Evolutionary conservation across 2,797 vertebrate genomes (phyloP), one percentile per base, ranked within the genome.

Genomic region (Zenarchopterus dispar): DNA sequence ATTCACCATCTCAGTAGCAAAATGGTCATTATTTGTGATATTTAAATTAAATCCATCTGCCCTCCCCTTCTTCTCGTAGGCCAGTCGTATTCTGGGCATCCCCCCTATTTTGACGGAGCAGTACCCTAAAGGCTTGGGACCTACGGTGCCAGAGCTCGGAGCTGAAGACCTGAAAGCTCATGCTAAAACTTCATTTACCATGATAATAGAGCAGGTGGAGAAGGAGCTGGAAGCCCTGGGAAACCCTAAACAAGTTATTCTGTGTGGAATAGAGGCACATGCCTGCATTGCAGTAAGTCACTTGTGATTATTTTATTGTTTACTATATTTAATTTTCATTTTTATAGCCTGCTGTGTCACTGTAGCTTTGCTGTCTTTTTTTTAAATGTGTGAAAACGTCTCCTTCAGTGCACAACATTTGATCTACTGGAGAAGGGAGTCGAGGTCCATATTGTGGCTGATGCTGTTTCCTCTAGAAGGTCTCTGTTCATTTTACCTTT

Each of bases 221-320:
- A 88, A 84, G 61, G 74, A 91, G 65, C 88, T 94, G 42, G 47
- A 90, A 62, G 77, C 72, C 45, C 84, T 94, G 24, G 93, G 93
- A 18, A 90, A 85, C 69, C 91, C 94, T 33, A 88, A 84, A 75
- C 94, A 94, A 4, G 92, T 94, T n/a, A 94, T 97, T 42, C 84
- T 97, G 48, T 97, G 96, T 62, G 96, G 96, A 73, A 93, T 97
- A 1, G 96, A 97, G 76, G 77, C 96, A 0, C 96, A 97, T 21
- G 95, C 93, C 23, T 97, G 96, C 70, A 94, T 97, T 19, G 91
- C 95, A 81, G 96, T 97, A 91, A 93, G 85, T 28, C 28, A 6
- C 28, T 3, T 28, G 28, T 28, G 28, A 28, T 28, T 28, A 28
- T 28, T 28, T 28, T 28, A 28, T 28, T 28, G 28, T 28, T 28